Percentiles rank a stretch among this genome's conserved stretches.
These are phyloP conservation scores for Papilio polyxenes DNA, from an alignment of 1,140 invertebrate species.

Conservation along the genomic window DNA sequence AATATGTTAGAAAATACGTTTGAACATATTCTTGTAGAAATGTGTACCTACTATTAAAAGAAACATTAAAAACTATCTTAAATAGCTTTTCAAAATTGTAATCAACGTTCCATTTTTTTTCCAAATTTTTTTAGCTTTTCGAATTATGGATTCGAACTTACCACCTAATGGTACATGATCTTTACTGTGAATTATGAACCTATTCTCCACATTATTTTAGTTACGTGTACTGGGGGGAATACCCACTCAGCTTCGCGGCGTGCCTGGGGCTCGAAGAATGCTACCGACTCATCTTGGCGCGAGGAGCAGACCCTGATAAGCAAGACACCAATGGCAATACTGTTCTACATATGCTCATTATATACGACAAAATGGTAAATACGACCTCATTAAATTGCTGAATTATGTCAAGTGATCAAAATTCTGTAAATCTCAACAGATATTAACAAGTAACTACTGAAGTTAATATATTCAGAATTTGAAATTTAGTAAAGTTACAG, in stretches of 20 bases:
- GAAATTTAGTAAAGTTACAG: neutral
- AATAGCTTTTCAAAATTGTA: too few relatives aligned
- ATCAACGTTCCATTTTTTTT: too few relatives aligned
- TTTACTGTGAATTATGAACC: neutral
- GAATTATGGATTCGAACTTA: too few relatives aligned
- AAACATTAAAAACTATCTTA: too few relatives aligned
- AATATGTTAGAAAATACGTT: too few relatives aligned
- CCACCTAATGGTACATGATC: too few relatives aligned
- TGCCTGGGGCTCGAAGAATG: conserved; percentile 98
- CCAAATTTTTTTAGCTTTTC: too few relatives aligned
- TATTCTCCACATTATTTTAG: conserved; percentile 75
- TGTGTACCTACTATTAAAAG: too few relatives aligned
- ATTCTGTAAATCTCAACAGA: neutral
- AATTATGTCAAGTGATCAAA: too few relatives aligned
- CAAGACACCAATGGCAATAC: conserved; percentile 99
- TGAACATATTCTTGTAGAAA: too few relatives aligned
- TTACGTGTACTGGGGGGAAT: conserved; percentile 99
- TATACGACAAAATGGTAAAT: conserved; percentile 96
- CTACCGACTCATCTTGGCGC: conserved; percentile 94
- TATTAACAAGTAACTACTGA: too few relatives aligned
- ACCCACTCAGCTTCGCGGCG: conserved; percentile 97
- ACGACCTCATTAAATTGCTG: conserved; percentile 43
- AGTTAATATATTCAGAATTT: too few relatives aligned
- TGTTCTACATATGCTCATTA: conserved; percentile 97
- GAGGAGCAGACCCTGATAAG: conserved; percentile 96